These are phyloP conservation scores for Nasonia oneida DNA, from an alignment of 2,888 invertebrate genomes.

Conservation along the genomic window DNA sequence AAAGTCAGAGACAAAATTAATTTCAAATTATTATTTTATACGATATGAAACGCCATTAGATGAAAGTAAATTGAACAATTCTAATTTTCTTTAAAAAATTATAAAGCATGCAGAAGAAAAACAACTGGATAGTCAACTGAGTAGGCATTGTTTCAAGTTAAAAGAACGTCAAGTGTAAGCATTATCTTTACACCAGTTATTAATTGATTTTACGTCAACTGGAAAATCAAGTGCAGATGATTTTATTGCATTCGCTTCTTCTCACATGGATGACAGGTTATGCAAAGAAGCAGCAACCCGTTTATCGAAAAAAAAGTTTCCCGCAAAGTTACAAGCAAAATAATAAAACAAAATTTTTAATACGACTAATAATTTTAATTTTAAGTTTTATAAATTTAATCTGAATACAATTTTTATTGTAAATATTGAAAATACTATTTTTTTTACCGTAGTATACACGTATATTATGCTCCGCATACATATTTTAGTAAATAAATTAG, in stretches of 20 bases:
- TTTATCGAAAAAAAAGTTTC: too few relatives aligned
- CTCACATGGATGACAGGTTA: neutral
- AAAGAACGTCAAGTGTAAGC: neutral
- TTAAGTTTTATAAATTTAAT: too few relatives aligned
- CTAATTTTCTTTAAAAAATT: conserved; percentile 17
- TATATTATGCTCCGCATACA: too few relatives aligned
- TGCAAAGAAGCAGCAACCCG: neutral
- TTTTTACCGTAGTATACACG: too few relatives aligned
- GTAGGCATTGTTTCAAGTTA: neutral
- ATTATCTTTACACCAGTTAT: conserved; percentile 22
- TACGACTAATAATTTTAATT: too few relatives aligned
- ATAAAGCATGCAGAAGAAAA: neutral
- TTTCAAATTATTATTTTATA: too few relatives aligned
- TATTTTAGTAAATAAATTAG: too few relatives aligned
- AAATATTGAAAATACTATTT: too few relatives aligned
- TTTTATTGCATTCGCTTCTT: conserved; percentile 6
- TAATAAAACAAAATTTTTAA: too few relatives aligned
- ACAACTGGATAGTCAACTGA: conserved; percentile 32
- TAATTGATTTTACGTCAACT: neutral
- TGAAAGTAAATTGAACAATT: conserved; percentile 16
- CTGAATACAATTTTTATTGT: too few relatives aligned
- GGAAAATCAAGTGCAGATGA: conserved; percentile 21
- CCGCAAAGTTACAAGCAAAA: too few relatives aligned
- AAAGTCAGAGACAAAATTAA: too few relatives aligned
- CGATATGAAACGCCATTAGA: neutral